Evolutionary conservation across 2,888 invertebrate species (phyloP), one percentile per base, ranked within the genome.

Genomic region (Plutella xylostella): DNA sequence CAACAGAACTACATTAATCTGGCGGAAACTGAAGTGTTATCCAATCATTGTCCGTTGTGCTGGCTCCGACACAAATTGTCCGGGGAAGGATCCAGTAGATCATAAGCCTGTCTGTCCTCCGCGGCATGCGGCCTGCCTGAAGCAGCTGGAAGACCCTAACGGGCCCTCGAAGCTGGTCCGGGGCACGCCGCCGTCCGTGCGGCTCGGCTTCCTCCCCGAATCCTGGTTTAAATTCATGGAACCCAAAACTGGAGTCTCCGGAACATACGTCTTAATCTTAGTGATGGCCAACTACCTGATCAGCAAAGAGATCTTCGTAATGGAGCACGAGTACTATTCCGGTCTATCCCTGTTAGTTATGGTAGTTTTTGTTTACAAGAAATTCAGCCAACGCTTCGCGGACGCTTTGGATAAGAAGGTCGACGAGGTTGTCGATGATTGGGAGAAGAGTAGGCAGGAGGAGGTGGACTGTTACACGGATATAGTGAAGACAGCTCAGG

Each of bases 291-390:
- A 96, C 25, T 97, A 92, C 65, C 69, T 95, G 47, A 55, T 93
- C 41, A 97, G 97, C 68, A 99, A 99, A 78, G 98, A 99, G 84
- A 90, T 92, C 52, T 94, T 89, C 65, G 89, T 98, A 0, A 78
- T 96, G 85, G 98, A 98, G 69, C 97, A 98, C 67, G 96, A 97
- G 66, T 96, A 89, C 73, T 92, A 92, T 69, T 86, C 87, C 51
- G 93, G 94, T 17, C 50, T 94, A 9, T 90, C 93, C 0, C 68
- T 93, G 41, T 69, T 87, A 9, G 61, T 90, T 1, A 85, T 94
- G 60, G 66, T 88, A 44, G 67, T 88, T 42, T 46, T 80, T 43
- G 78, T 63, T 2, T 79, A 88, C 9, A 92, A 90, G 58, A 91
- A 88, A 60, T 67, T 90, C 5, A 96, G 96, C 0, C 87, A 89